These are phyloP conservation scores for Nannospalax galili DNA, from an alignment of 2,113 vertebrate species.

Conservation along the genomic window DNA sequence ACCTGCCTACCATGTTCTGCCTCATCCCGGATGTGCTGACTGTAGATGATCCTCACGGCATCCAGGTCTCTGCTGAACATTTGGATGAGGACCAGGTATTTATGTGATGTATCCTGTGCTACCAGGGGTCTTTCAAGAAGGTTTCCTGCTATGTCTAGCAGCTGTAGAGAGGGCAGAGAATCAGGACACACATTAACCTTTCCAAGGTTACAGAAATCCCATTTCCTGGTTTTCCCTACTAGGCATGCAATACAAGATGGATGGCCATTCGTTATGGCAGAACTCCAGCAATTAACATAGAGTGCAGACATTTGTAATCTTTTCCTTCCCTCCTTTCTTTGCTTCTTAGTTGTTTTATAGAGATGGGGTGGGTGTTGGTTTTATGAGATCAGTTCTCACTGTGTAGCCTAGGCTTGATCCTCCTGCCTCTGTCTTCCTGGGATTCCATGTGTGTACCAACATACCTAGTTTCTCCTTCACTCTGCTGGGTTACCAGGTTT, in stretches of 20 bases:
- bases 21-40: constrained; percentile 83
- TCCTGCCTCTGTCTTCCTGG: background rate
- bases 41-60: constrained; percentile 87
- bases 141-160: constrained; percentile 92
- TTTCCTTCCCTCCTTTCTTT: background rate
- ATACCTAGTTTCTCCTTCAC: background rate
- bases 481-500: background rate
- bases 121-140: constrained; percentile 91
- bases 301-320: background rate
- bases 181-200: background rate
- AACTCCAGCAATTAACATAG: background rate
- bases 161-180: constrained; percentile 81
- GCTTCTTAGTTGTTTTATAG: background rate
- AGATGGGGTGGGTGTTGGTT: background rate
- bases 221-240: background rate
- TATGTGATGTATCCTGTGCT: constrained; percentile 84
- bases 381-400: background rate
- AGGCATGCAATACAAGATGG: background rate
- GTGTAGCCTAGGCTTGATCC: background rate
- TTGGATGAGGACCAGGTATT: constrained; percentile 87
- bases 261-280: background rate
- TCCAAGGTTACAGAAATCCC: background rate
- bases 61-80: constrained; percentile 91
- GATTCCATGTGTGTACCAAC: background rate
- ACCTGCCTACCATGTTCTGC: constrained; percentile 86